Percentiles rank a stretch among this genome's conserved stretches.
Conservation (phyloP, 2,113 vertebrate species). For the Girardinichthys multiradiatus region DNA sequence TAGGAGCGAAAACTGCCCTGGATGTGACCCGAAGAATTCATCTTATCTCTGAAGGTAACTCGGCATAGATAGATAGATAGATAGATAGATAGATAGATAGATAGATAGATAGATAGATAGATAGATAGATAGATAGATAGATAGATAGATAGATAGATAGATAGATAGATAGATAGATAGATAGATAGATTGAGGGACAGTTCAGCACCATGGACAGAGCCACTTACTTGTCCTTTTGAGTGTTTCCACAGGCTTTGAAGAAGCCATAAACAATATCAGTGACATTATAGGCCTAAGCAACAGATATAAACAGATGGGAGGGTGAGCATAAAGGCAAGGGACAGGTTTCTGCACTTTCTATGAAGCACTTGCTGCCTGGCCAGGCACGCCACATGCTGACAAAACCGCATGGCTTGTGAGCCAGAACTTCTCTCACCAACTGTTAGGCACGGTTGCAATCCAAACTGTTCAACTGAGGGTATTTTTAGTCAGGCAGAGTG, state of each 20-base stretch:
- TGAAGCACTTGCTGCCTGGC: conserved; percentile 51
- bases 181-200: conserved; percentile 6
- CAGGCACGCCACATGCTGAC: conserved; percentile 58
- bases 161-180: conserved; percentile 10
- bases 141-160: conserved; percentile 10
- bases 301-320: conserved; percentile 9
- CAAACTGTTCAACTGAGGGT: conserved; percentile 54
- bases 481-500: conserved; percentile 56
- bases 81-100: conserved; percentile 22
- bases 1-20: conserved; percentile 49
- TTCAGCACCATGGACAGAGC: conserved; percentile 70
- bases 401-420: conserved; percentile 64
- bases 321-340: conserved; percentile 3
- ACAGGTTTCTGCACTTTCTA: conserved; percentile 43
- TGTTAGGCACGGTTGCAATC: conserved; percentile 60
- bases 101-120: conserved; percentile 17
- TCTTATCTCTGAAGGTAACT: conserved; percentile 81
- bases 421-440: conserved; percentile 69
- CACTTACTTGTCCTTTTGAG: conserved; percentile 16
- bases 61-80: conserved; percentile 19
- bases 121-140: neutral
- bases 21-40: conserved; percentile 74
- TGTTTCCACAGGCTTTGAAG: conserved; percentile 12
- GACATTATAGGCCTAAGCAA: neutral
- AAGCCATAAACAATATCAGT: neutral